phyloP scores from a whole-genome alignment of 1,140 invertebrate species.

The Drosophila ercepeae region DNA sequence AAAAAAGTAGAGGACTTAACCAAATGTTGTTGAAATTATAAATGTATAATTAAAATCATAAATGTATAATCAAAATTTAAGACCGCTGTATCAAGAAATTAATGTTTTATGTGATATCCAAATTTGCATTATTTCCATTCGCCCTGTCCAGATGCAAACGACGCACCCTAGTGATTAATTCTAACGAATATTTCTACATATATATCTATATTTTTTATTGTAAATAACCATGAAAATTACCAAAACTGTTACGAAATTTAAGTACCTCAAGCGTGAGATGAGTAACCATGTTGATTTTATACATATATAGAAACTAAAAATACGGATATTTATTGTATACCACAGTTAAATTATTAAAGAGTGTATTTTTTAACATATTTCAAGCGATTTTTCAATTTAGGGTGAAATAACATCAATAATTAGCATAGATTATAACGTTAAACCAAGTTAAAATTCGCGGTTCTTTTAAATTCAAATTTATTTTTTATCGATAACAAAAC shows the following conservation, averaged over 20 bases:
- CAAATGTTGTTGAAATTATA: too few species aligned
- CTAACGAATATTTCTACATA: slow-evolving; percentile 2
- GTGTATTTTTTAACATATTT: slow-evolving; percentile 19
- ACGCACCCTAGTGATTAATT: background rate
- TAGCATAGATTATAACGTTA: too few species aligned
- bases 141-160: background rate
- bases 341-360: slow-evolving; percentile 20
- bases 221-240: slow-evolving; percentile 49
- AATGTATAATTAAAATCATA: background rate
- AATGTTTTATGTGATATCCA: background rate
- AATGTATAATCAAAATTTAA: background rate
- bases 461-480: too few species aligned
- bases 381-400: background rate
- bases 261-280: slow-evolving; percentile 34
- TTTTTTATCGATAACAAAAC: too few species aligned
- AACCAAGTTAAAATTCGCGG: too few species aligned
- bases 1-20: background rate
- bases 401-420: too few species aligned
- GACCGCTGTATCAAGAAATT: too few species aligned
- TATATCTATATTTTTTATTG: slow-evolving; percentile 11
- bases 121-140: background rate
- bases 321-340: slow-evolving; percentile 41
- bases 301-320: slow-evolving; percentile 28
- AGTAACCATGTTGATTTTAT: slow-evolving; percentile 40
- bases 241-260: slow-evolving; percentile 46